Base-by-base conservation (phyloP, 2,113 vertebrate genomes). In the Paedocypris sp. region DNA sequence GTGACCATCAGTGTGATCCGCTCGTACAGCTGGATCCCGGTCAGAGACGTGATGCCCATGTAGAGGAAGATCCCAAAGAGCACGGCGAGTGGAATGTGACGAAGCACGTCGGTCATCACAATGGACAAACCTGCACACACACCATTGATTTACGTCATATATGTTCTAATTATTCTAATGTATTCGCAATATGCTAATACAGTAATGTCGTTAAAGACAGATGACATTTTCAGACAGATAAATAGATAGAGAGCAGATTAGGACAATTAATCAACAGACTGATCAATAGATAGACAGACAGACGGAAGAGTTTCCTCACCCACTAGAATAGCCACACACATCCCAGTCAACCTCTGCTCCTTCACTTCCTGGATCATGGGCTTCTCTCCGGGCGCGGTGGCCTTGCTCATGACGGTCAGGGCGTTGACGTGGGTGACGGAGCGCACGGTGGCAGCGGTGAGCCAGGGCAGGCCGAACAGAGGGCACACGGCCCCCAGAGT, bases 51-150 rank as follows among this genome's bases (percentile, higher is more conserved):
- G 70, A 99, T 87, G 4, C 95, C 95, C 95, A 99, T 99, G 78
- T 99, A 99, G 23, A 99, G 83, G 81, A 99, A 99, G 72, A 99
- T 93, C 13, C 95, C 95, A 1, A 99, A 99, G 48, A 99, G 91
- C 57, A 98, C 95, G 0, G 95, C 91, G 80, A 98, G 65, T 0
- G 95, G 95, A 79, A 99, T 99, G 78, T 86, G 88, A 35, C 92
- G 87, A 54, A 99, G 83, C 68, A 96, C 78, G 28, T 90, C 86
- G 4, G 91, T 91, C 93, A 99, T 95, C 78, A 93, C 94, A 2
- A 99, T 94, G 71, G 95, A 98, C 81, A 98, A 77, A 23, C 95
- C 95, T 99, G 83, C 35, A 62, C 19, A 25, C 15, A 66, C 4
- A 29, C 38, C n/a, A 45, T 11, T n/a, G n/a, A n/a, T n/a, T n/a